Evolutionary conservation across 2,113 vertebrate species (phyloP).

Genomic region (Gymnogyps californianus): DNA sequence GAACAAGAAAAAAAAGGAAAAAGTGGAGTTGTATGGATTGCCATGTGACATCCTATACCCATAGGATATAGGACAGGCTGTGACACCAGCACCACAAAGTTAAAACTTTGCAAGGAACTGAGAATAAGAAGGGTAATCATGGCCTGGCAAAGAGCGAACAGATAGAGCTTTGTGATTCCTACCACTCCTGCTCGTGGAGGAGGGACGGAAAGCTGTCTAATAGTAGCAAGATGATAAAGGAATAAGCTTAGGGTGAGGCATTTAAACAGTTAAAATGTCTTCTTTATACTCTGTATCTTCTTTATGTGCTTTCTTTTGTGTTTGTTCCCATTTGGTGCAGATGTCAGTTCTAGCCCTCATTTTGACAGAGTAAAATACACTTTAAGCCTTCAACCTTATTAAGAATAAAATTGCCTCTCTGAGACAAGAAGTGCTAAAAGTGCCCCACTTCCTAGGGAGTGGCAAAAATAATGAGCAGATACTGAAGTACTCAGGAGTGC

Average conservation of each 20-base stretch:
- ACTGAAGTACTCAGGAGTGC: background rate
- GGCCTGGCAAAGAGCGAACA: background rate
- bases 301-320: background rate
- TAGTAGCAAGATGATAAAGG: background rate
- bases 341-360: background rate
- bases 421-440: background rate
- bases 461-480: background rate
- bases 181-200: background rate
- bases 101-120: background rate
- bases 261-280: background rate
- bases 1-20: background rate
- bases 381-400: background rate
- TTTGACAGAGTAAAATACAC: background rate
- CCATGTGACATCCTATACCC: accelerated
- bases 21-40: background rate
- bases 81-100: background rate
- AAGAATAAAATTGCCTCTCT: background rate
- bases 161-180: background rate
- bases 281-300: background rate
- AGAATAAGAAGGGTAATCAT: background rate
- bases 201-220: background rate
- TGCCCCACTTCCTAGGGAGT: background rate
- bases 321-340: background rate
- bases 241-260: background rate
- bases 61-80: too few relatives aligned